Evolutionary conservation across 2,113 vertebrate species (phyloP).

Genomic region (Tachuris rubrigastra): DNA sequence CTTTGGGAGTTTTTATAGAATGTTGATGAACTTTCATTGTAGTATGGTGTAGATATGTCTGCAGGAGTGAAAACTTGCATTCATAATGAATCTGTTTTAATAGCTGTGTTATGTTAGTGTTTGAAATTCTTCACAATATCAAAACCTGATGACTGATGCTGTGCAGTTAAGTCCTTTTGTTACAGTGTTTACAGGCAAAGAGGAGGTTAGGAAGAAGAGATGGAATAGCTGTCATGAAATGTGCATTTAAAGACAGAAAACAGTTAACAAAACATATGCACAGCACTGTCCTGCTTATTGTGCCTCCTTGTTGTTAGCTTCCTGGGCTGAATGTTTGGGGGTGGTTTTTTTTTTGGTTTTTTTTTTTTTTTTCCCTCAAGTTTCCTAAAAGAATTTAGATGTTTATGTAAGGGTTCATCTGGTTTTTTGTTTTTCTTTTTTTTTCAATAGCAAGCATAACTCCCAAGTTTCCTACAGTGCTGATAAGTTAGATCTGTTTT

Average conservation of each 20-base stretch:
- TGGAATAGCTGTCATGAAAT: not conserved
- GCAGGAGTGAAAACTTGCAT: not conserved
- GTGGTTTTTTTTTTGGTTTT: not conserved
- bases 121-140: not conserved
- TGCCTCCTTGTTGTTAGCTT: not conserved
- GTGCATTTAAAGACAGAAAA: not conserved
- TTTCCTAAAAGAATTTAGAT: not conserved
- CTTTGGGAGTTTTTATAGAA: not conserved
- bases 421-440: not conserved
- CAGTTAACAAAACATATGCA: not conserved
- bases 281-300: not conserved
- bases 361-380: not conserved
- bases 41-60: not conserved
- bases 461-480: not conserved
- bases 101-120: not conserved
- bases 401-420: not conserved
- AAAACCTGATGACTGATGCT: not conserved
- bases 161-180: not conserved
- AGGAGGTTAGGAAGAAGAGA: not conserved
- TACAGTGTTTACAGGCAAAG: not conserved
- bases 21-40: not conserved
- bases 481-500: not conserved
- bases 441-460: too few relatives aligned
- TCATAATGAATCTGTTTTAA: not conserved
- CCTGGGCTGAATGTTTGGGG: not conserved